Conservation (phyloP, 1,140 invertebrate species). For the Diorhabda carinulata region DNA sequence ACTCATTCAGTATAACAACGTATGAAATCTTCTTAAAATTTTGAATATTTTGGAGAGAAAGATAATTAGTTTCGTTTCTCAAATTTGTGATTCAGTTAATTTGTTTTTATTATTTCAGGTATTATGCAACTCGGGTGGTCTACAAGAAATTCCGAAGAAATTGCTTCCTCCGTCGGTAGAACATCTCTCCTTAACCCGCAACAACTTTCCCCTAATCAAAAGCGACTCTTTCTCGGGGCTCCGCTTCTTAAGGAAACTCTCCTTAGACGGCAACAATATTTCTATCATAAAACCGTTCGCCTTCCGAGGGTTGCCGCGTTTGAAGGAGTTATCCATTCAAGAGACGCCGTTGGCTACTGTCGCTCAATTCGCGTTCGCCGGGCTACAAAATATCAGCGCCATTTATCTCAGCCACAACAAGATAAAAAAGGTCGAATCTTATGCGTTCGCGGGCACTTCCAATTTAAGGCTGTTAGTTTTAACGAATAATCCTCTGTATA, state of each 20-base stretch:
- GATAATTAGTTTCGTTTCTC: not conserved
- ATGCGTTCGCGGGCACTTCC: slow-evolving; percentile 77
- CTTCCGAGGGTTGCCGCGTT: slow-evolving; percentile 69
- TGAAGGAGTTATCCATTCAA: slow-evolving; percentile 75
- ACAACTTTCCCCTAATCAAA: slow-evolving; percentile 71
- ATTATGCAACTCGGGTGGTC: slow-evolving; percentile 76
- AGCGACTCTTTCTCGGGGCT: slow-evolving; percentile 74
- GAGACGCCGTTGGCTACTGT: slow-evolving; percentile 72
- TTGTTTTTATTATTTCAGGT: slow-evolving; percentile 57
- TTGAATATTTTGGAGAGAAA: not conserved
- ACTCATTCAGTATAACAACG: too few relatives aligned
- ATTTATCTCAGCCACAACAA: slow-evolving; percentile 74
- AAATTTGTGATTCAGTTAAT: not conserved
- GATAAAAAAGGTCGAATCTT: slow-evolving; percentile 71
- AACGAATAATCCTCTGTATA: slow-evolving; percentile 71
- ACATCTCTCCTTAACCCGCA: slow-evolving; percentile 75
- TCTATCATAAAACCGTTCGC: slow-evolving; percentile 75
- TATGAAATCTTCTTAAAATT: too few relatives aligned
- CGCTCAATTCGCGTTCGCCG: slow-evolving; percentile 75
- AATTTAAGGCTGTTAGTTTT: slow-evolving; percentile 72
- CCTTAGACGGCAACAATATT: slow-evolving; percentile 77
- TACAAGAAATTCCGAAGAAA: slow-evolving; percentile 70
- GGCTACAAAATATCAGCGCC: slow-evolving; percentile 72
- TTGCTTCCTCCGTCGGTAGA: slow-evolving; percentile 69
- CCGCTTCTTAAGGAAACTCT: slow-evolving; percentile 65